phyloP scores from a whole-genome alignment of 2,113 vertebrate genomes.

The Triplophysa siluroides region DNA sequence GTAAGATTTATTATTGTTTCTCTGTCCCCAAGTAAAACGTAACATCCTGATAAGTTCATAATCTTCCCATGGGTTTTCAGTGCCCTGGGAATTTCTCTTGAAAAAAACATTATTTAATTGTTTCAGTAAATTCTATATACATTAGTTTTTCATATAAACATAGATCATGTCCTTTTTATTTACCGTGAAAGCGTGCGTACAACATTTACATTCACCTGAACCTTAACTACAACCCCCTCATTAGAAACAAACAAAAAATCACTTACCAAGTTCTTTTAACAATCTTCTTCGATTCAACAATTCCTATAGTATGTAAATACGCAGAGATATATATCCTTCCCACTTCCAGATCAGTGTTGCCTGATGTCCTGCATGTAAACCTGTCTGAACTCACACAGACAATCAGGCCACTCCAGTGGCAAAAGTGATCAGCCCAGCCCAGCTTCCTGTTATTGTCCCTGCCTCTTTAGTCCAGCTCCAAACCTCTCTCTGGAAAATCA shows the following conservation, averaged over 20 bases:
- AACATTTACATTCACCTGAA: neutral
- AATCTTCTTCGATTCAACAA: neutral
- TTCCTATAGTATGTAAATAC: slow-evolving; percentile 10
- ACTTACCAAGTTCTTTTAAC: slow-evolving; percentile 16
- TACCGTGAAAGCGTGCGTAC: neutral
- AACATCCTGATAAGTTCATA: slow-evolving; percentile 20
- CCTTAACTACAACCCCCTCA: neutral
- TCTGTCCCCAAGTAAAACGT: slow-evolving; percentile 23
- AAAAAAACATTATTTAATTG: neutral
- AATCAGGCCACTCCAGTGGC: slow-evolving; percentile 62
- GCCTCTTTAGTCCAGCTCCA: slow-evolving; percentile 44
- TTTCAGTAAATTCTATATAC: neutral
- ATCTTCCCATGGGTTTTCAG: slow-evolving; percentile 12
- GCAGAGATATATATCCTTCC: neutral
- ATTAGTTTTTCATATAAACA: neutral
- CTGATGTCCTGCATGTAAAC: slow-evolving; percentile 25
- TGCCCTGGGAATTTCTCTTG: slow-evolving; percentile 5
- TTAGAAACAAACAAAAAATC: neutral
- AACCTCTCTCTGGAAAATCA: slow-evolving; percentile 40
- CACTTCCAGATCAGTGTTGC: slow-evolving; percentile 4
- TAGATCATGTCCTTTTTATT: neutral
- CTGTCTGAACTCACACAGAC: slow-evolving; percentile 40
- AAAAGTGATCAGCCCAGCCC: slow-evolving; percentile 73
- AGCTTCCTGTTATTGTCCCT: slow-evolving; percentile 85
- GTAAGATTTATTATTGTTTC: slow-evolving; percentile 35